Percentiles rank a stretch among this genome's conserved stretches.
phyloP scores from a whole-genome alignment of 2,888 invertebrate species.

The Lapara coniferarum region DNA sequence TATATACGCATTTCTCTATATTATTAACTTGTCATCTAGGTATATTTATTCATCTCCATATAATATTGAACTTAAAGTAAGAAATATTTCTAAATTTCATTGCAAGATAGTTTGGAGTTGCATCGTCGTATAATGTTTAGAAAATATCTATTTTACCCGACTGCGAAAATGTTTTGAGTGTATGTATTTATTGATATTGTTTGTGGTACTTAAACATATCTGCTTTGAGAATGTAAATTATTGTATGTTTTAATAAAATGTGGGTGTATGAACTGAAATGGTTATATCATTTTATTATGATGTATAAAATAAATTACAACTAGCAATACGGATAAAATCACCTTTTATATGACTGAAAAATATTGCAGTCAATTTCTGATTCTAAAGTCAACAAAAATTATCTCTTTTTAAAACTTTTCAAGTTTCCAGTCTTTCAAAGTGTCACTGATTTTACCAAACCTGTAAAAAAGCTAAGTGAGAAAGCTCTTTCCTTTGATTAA shows the following conservation, averaged over 20 bases:
- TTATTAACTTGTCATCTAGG: neutral
- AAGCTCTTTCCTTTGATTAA: no score
- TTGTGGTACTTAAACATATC: constrained; percentile 34
- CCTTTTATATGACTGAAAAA: no score
- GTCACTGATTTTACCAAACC: no score
- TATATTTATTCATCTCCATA: constrained; percentile 3
- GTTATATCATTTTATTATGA: constrained; percentile 47
- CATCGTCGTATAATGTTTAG: no score
- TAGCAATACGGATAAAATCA: no score
- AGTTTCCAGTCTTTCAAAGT: neutral
- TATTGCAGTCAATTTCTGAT: no score
- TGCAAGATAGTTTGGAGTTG: no score
- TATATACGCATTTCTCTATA: neutral
- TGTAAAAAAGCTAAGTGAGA: no score
- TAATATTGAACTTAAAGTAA: neutral
- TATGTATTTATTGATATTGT: constrained; percentile 15
- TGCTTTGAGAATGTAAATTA: constrained; percentile 35
- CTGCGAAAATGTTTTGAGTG: neutral
- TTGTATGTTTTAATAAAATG: constrained; percentile 74
- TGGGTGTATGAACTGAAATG: constrained; percentile 79
- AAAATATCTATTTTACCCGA: no score
- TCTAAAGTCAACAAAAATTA: neutral
- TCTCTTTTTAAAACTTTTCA: neutral
- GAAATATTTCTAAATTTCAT: no score
- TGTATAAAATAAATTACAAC: neutral